Conservation (phyloP, 2,888 invertebrate species). For the Epistrophe eligans region DNA sequence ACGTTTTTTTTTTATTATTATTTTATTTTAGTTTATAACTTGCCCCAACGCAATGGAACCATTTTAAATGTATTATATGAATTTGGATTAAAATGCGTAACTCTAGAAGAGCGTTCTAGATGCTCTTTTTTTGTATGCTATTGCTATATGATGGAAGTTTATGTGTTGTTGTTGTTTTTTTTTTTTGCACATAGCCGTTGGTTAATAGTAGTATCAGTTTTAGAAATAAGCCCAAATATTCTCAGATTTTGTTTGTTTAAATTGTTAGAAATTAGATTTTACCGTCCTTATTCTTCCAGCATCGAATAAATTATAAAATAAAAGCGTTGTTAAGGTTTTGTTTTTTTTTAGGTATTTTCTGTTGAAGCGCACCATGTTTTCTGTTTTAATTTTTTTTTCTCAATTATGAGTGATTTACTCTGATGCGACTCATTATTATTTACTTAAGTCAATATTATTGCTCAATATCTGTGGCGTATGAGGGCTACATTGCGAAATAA, state of each 20-base stretch:
- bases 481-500: too few relatives aligned
- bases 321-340: slow-evolving; percentile 56
- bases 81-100: slow-evolving; percentile 42
- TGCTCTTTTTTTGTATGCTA: slow-evolving; percentile 22
- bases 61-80: slow-evolving; percentile 29
- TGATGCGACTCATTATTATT: not conserved
- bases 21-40: slow-evolving; percentile 32
- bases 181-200: slow-evolving; percentile 64
- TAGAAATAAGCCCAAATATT: slow-evolving; percentile 66
- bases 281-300: slow-evolving; percentile 48
- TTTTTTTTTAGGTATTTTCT: slow-evolving; percentile 3
- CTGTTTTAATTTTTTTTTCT: slow-evolving; percentile 39
- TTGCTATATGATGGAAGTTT: slow-evolving; percentile 16
- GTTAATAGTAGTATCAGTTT: slow-evolving; percentile 50
- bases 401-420: slow-evolving; percentile 49
- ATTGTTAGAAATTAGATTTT: slow-evolving; percentile 55
- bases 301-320: slow-evolving; percentile 41
- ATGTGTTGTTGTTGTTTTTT: slow-evolving; percentile 25
- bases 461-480: too few relatives aligned
- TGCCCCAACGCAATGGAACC: slow-evolving; percentile 62
- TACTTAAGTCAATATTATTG: not conserved
- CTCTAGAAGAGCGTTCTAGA: slow-evolving; percentile 37
- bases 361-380: slow-evolving; percentile 67
- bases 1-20: slow-evolving; percentile 4
- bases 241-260: not conserved